Conservation (phyloP, 1,140 invertebrate species). For the Polypedilum pembai region DNA sequence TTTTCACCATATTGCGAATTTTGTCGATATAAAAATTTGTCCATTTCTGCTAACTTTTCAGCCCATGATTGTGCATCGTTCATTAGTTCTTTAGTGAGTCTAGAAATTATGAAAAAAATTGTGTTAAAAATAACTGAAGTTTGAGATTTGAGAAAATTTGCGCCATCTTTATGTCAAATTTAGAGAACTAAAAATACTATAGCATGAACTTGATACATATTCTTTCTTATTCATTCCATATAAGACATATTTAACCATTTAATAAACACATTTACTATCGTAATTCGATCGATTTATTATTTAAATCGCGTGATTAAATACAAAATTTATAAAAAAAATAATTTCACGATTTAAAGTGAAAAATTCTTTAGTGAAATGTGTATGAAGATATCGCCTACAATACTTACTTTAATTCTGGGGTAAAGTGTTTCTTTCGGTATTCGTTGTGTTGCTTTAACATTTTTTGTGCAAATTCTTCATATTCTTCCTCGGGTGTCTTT, state of each 20-base stretch:
- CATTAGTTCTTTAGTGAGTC: constrained; percentile 46
- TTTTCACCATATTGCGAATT: constrained; percentile 53
- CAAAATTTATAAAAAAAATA: too few relatives aligned
- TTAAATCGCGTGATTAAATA: too few relatives aligned
- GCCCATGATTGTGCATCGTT: constrained; percentile 66
- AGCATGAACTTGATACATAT: too few relatives aligned
- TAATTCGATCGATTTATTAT: too few relatives aligned
- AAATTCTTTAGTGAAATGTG: too few relatives aligned
- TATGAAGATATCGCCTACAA: too few relatives aligned
- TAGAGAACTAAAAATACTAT: too few relatives aligned
- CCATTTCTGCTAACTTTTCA: constrained; percentile 59
- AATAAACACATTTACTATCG: too few relatives aligned
- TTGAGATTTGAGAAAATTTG: constrained; percentile 6
- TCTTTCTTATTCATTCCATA: too few relatives aligned
- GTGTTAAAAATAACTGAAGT: constrained; percentile 24
- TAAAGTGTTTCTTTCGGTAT: constrained; percentile 65
- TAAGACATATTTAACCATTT: too few relatives aligned
- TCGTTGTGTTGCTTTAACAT: constrained; percentile 68
- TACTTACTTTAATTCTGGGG: constrained; percentile 48
- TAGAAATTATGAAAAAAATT: constrained; percentile 32
- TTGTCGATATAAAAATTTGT: constrained; percentile 55
- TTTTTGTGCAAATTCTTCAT: constrained; percentile 49
- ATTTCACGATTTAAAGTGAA: too few relatives aligned
- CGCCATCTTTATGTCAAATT: background rate
- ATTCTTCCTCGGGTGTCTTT: background rate